phyloP scores from a whole-genome alignment of 2,113 vertebrate genomes.

The Cacatua alba region DNA sequence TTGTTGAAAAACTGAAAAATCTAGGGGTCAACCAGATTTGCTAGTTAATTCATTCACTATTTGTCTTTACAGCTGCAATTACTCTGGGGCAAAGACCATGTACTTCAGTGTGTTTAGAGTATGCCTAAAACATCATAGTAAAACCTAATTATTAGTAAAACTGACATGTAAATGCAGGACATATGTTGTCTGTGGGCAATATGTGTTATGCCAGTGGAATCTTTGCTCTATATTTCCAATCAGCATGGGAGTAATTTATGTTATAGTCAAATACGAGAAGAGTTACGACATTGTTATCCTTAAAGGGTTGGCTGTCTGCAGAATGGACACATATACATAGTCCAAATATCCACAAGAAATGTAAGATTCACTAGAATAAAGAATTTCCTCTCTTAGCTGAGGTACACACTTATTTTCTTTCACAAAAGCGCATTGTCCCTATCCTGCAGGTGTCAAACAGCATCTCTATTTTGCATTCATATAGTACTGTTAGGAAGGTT shows the following conservation, averaged over 20 bases:
- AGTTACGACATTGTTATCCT: background rate
- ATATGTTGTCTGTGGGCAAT: background rate
- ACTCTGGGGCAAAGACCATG: background rate
- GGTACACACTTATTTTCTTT: background rate
- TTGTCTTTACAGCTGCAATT: slow-evolving; percentile 23
- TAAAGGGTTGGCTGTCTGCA: background rate
- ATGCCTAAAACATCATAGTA: background rate
- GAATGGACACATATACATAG: background rate
- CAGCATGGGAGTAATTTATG: background rate
- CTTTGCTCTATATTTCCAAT: background rate
- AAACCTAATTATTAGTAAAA: slow-evolving; percentile 23
- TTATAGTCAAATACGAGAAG: background rate
- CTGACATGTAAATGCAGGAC: background rate
- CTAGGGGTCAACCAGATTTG: background rate
- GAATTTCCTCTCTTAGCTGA: background rate
- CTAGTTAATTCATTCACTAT: background rate
- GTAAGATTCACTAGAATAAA: background rate
- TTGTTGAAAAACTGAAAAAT: slow-evolving; percentile 19
- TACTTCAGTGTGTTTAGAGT: background rate
- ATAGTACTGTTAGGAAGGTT: background rate
- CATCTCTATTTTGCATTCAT: background rate
- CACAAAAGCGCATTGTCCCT: background rate
- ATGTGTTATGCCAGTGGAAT: background rate
- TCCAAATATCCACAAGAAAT: background rate
- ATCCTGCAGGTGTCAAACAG: background rate